A percentile compares a stretch with the other conserved stretches of the same genome.
Conservation (phyloP, 2,888 invertebrate genomes). For the Macaria notata region DNA sequence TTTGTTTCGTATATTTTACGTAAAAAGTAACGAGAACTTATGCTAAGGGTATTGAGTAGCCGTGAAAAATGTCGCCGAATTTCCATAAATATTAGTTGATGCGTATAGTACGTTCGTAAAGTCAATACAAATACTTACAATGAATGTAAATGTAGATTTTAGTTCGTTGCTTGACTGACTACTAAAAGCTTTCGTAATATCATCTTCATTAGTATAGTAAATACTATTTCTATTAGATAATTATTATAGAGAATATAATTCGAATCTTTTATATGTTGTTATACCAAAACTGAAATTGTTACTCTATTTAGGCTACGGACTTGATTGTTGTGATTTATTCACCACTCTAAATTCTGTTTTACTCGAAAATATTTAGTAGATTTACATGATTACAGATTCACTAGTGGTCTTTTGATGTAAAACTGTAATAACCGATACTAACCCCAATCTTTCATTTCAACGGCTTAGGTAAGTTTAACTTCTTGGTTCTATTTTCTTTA, state of each 20-base stretch:
- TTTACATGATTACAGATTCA: too few species aligned
- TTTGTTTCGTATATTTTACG: too few species aligned
- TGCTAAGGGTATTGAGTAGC: too few species aligned
- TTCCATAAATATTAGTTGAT: background rate
- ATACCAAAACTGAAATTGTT: conserved; percentile 57
- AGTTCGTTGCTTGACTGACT: conserved; percentile 54
- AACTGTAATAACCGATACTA: too few species aligned
- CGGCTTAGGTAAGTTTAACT: too few species aligned
- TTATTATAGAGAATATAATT: conserved; percentile 61
- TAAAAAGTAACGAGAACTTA: too few species aligned
- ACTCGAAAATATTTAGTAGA: too few species aligned
- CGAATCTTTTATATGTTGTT: conserved; percentile 67
- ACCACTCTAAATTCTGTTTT: conserved; percentile 25
- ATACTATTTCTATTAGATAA: conserved; percentile 46
- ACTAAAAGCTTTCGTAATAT: conserved; percentile 41
- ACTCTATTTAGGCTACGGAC: conserved; percentile 47
- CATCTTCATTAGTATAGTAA: conserved; percentile 35
- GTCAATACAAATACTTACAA: conserved; percentile 2
- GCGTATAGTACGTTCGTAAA: background rate
- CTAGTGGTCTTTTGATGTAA: too few species aligned
- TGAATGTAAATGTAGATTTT: conserved; percentile 38
- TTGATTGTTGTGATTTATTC: conserved; percentile 56
- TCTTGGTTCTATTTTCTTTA: too few species aligned
- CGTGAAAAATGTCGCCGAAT: too few species aligned
- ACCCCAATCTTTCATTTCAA: too few species aligned